Conservation (phyloP, 2,797 vertebrate genomes). For the Pantherophis alleghaniensis region DNA sequence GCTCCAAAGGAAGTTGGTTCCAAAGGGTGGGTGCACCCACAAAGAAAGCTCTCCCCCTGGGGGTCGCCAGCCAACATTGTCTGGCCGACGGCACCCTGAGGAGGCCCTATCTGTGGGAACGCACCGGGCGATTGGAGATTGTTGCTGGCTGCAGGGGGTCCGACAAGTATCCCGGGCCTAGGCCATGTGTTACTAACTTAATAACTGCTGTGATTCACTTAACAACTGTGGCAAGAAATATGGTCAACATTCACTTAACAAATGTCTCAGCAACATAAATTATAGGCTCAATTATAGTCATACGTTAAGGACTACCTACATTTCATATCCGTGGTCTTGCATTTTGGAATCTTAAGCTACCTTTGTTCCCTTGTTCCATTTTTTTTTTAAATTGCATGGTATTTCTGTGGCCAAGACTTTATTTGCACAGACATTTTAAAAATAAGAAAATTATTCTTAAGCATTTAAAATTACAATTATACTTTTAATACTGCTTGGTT, state of each 20-base stretch:
- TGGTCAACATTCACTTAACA: neutral
- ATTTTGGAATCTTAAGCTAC: neutral
- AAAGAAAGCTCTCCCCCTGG: too few relatives aligned
- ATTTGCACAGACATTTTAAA: neutral
- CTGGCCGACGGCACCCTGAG: too few relatives aligned
- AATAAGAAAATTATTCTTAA: neutral
- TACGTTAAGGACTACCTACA: neutral
- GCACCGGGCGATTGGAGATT: too few relatives aligned
- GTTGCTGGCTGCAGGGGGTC: too few relatives aligned
- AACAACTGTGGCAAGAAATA: neutral
- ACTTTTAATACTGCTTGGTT: neutral
- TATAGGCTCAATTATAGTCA: neutral
- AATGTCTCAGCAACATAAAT: neutral
- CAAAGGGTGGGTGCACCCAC: too few relatives aligned
- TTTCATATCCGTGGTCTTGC: neutral
- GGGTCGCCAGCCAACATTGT: too few relatives aligned
- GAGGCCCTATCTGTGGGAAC: too few relatives aligned
- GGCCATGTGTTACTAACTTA: neutral
- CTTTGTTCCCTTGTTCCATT: neutral
- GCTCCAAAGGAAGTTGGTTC: too few relatives aligned
- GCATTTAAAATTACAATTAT: neutral
- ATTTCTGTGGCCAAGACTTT: neutral
- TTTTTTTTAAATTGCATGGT: neutral
- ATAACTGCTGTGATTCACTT: neutral
- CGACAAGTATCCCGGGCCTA: too few relatives aligned